phyloP scores from a whole-genome alignment of 2,888 invertebrate species.

The Eilema depressum region DNA sequence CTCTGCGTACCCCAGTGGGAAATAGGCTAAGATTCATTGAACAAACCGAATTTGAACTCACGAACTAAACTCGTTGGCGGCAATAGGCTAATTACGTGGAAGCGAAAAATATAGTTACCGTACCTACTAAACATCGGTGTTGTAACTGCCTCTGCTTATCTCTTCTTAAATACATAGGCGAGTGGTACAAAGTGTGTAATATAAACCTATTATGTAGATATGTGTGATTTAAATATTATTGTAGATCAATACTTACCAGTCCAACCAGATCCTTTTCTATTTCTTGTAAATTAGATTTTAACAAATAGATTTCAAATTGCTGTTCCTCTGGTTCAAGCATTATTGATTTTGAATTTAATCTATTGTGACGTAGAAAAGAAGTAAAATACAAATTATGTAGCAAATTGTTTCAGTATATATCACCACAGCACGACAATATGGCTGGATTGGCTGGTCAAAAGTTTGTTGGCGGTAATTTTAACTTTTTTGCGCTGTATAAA shows the following conservation, averaged over 20 bases:
- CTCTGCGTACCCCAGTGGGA: too few relatives aligned
- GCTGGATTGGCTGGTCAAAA: not conserved
- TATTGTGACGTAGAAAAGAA: not conserved
- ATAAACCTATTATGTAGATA: too few relatives aligned
- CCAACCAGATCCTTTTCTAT: slow-evolving; percentile 69
- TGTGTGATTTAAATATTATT: not conserved
- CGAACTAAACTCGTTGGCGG: too few relatives aligned
- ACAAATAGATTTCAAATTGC: slow-evolving; percentile 75
- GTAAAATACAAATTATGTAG: not conserved
- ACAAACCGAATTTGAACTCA: not conserved
- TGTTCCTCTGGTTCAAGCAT: slow-evolving; percentile 76
- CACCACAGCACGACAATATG: not conserved
- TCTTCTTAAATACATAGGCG: not conserved
- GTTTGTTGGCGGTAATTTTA: too few relatives aligned
- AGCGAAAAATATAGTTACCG: too few relatives aligned
- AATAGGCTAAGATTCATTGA: too few relatives aligned
- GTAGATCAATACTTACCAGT: slow-evolving; percentile 60
- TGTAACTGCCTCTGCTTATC: not conserved
- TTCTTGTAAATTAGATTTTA: slow-evolving; percentile 74
- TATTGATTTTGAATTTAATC: slow-evolving; percentile 29
- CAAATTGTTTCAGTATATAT: not conserved
- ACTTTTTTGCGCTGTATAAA: not conserved
- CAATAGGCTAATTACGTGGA: too few relatives aligned
- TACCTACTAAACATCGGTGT: too few relatives aligned
- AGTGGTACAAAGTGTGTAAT: not conserved